Conservation (phyloP, 2,888 invertebrate genomes). For the Pseudococcus jackbeardsleyi region DNA sequence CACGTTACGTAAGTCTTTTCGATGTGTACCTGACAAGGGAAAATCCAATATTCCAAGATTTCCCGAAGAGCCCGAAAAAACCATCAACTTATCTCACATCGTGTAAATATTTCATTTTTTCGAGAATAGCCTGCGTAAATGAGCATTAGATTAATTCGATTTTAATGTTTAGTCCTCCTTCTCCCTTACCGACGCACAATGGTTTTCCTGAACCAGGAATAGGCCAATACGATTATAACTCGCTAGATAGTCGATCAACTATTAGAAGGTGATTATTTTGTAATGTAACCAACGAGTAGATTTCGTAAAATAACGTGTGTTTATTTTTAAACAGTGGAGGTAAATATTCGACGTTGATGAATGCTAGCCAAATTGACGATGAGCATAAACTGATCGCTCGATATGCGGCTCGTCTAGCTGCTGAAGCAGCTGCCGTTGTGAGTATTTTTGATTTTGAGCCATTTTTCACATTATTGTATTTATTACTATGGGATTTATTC, state of each 20-base stretch:
- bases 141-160: not conserved
- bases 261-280: slow-evolving; percentile 72
- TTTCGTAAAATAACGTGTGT: not conserved
- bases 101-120: slow-evolving; percentile 78
- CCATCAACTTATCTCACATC: slow-evolving; percentile 94
- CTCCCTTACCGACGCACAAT: slow-evolving; percentile 93
- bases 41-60: slow-evolving; percentile 86
- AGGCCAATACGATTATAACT: slow-evolving; percentile 79
- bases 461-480: not conserved
- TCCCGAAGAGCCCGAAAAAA: slow-evolving; percentile 94
- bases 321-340: slow-evolving; percentile 69
- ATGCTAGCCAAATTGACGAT: slow-evolving; percentile 80
- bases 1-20: slow-evolving; percentile 95
- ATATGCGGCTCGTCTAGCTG: slow-evolving; percentile 95
- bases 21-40: slow-evolving; percentile 94
- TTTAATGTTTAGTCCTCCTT: slow-evolving; percentile 80
- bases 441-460: slow-evolving; percentile 68
- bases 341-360: slow-evolving; percentile 69
- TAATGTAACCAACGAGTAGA: not conserved
- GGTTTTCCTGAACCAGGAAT: slow-evolving; percentile 85
- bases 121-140: not conserved
- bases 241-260: slow-evolving; percentile 79
- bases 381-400: slow-evolving; percentile 96
- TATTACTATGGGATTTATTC: slow-evolving; percentile 25
- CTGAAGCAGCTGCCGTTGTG: slow-evolving; percentile 84